These are phyloP conservation scores for Bembecia ichneumoniformis DNA, from an alignment of 2,888 invertebrate species.

Conservation along the genomic window DNA sequence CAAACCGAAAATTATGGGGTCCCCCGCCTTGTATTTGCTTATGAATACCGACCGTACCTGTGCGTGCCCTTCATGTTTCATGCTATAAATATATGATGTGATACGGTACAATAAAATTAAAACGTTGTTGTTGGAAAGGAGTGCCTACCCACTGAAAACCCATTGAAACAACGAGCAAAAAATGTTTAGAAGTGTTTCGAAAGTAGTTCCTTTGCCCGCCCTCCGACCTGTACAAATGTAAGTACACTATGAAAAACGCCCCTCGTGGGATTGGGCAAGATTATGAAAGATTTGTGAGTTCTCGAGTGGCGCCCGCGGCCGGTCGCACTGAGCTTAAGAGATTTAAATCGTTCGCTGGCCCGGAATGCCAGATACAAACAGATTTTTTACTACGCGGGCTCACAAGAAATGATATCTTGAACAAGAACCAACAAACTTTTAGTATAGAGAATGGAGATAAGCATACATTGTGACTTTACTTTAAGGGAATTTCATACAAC, in stretches of 20 bases:
- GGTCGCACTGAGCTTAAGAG: conserved; percentile 65
- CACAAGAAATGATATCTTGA: conserved; percentile 34
- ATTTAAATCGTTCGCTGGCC: conserved; percentile 69
- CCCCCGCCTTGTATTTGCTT: conserved; percentile 70
- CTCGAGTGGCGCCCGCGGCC: conserved; percentile 54
- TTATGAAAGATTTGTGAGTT: conserved; percentile 73
- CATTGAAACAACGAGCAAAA: not conserved
- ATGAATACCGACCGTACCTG: conserved; percentile 63
- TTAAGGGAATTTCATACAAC: no score
- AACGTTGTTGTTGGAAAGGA: conserved; percentile 15
- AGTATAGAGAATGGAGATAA: not conserved
- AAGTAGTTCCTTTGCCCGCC: conserved; percentile 25
- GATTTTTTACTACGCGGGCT: conserved; percentile 54
- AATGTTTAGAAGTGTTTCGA: conserved; percentile 9
- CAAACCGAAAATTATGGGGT: conserved; percentile 71
- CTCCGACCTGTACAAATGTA: conserved; percentile 26
- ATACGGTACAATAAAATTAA: conserved; percentile 56
- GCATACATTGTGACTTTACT: not conserved
- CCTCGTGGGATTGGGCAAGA: conserved; percentile 59
- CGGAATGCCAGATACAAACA: conserved; percentile 69
- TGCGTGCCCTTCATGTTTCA: conserved; percentile 36
- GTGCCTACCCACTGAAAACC: conserved; percentile 18
- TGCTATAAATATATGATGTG: conserved; percentile 50
- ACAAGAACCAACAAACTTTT: not conserved
- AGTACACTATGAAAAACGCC: conserved; percentile 60